Conservation (phyloP, 2,797 vertebrate genomes). For the Fratercula arctica region DNA sequence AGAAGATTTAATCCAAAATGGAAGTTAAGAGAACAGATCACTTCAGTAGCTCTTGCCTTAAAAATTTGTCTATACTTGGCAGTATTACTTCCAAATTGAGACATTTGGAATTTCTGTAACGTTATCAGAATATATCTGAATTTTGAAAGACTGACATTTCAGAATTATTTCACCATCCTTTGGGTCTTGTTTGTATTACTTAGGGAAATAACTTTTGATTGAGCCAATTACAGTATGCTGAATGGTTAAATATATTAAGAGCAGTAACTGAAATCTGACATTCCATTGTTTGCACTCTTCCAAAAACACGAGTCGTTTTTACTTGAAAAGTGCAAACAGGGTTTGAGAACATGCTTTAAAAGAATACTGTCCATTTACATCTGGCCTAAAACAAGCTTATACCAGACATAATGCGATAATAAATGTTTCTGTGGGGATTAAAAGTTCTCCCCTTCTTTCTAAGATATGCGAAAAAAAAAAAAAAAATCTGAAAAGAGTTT, state of each 20-base stretch:
- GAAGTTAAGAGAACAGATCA: not conserved
- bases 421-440: not conserved
- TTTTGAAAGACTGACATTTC: constrained; percentile 61
- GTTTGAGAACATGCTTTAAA: constrained; percentile 23
- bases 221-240: constrained; percentile 46
- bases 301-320: constrained; percentile 39
- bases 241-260: constrained; percentile 56
- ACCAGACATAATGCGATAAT: not conserved
- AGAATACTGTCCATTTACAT: not conserved
- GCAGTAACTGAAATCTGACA: constrained; percentile 43
- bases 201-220: constrained; percentile 58
- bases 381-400: not conserved
- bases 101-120: constrained; percentile 52
- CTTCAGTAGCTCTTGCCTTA: not conserved
- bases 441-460: not conserved
- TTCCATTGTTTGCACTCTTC: constrained; percentile 40
- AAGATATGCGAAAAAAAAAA: not conserved
- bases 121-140: constrained; percentile 58
- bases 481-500: not conserved
- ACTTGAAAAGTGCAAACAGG: constrained; percentile 18
- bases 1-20: not conserved
- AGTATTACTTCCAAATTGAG: constrained; percentile 50
- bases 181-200: constrained; percentile 51
- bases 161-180: constrained; percentile 65
- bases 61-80: constrained; percentile 48